Evolutionary conservation across 2,888 invertebrate genomes (phyloP).

Genomic region (Tenodera sinensis): DNA sequence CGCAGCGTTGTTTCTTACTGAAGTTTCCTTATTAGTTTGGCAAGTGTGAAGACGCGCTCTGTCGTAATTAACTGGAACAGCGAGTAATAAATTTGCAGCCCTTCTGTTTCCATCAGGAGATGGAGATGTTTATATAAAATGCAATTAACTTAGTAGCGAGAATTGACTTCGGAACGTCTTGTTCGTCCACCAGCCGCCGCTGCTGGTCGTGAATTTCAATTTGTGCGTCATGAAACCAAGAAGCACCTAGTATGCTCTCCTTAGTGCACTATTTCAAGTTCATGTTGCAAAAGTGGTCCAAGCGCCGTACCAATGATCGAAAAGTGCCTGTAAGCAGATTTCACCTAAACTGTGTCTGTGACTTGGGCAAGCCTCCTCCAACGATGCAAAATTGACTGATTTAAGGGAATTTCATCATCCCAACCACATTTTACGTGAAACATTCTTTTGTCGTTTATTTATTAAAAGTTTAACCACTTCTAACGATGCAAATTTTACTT

Average conservation of each 20-base stretch:
- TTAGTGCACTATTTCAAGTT: neutral
- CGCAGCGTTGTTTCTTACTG: neutral
- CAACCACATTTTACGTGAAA: too few species aligned
- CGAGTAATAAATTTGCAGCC: neutral
- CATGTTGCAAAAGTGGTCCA: neutral
- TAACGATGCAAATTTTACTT: too few species aligned
- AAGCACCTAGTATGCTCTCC: neutral
- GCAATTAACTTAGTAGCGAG: slow-evolving; percentile 3
- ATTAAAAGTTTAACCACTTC: too few species aligned
- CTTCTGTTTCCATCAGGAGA: neutral
- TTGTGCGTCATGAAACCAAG: neutral
- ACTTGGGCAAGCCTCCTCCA: too few species aligned
- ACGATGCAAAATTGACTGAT: too few species aligned
- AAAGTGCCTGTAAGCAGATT: too few species aligned
- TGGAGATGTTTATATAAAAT: neutral
- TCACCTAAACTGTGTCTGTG: too few species aligned
- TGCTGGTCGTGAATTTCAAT: neutral
- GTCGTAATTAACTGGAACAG: neutral
- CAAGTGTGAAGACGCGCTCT: neutral
- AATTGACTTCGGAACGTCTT: neutral
- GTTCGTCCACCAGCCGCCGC: neutral
- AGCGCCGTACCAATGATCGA: too few species aligned
- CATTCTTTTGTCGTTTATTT: too few species aligned
- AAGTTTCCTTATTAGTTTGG: neutral
- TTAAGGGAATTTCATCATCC: too few species aligned